Conservation (phyloP, 35 echinoderm and acorn worm genomes). For the Patiria miniata region DNA sequence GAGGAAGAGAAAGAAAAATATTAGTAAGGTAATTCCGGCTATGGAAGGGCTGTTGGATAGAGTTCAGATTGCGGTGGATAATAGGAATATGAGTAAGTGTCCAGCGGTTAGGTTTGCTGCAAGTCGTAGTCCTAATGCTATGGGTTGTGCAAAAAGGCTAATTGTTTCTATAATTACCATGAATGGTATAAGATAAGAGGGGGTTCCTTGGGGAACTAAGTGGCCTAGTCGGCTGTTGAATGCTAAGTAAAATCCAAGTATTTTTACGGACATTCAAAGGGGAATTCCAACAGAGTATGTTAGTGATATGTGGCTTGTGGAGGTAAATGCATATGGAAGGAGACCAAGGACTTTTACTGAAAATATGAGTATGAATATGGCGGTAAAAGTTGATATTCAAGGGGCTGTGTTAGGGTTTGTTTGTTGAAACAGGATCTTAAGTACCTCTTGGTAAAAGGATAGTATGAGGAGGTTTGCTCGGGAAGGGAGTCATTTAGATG, state of each 20-base stretch:
- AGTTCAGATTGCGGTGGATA: slow-evolving; percentile 36
- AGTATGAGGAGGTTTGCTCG: background rate
- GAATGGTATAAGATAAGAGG: slow-evolving; percentile 33
- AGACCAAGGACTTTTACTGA: slow-evolving; percentile 59
- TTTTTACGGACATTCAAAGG: slow-evolving; percentile 53
- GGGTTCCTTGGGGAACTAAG: slow-evolving; percentile 70
- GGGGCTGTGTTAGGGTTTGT: slow-evolving; percentile 16
- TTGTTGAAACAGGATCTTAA: slow-evolving; percentile 37
- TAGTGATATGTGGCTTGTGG: slow-evolving; percentile 51
- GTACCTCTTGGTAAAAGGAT: background rate
- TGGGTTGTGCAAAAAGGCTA: slow-evolving; percentile 60
- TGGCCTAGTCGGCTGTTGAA: slow-evolving; percentile 57
- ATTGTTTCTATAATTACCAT: slow-evolving; percentile 74
- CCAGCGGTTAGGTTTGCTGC: slow-evolving; percentile 73
- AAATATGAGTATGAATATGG: slow-evolving; percentile 47
- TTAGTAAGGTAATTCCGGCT: slow-evolving; percentile 10
- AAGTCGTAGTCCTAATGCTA: slow-evolving; percentile 62
- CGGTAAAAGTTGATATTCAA: slow-evolving; percentile 12
- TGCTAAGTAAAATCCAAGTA: slow-evolving; percentile 40
- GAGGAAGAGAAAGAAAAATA: slow-evolving; percentile 55
- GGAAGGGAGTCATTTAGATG: slow-evolving; percentile 19
- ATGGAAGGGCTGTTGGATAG: background rate
- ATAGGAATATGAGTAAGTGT: slow-evolving; percentile 54
- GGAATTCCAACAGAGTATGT: slow-evolving; percentile 47
- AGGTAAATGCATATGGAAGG: slow-evolving; percentile 63